Base-by-base conservation (phyloP, 1,140 invertebrate species). In the Leptinotarsa texana region DNA sequence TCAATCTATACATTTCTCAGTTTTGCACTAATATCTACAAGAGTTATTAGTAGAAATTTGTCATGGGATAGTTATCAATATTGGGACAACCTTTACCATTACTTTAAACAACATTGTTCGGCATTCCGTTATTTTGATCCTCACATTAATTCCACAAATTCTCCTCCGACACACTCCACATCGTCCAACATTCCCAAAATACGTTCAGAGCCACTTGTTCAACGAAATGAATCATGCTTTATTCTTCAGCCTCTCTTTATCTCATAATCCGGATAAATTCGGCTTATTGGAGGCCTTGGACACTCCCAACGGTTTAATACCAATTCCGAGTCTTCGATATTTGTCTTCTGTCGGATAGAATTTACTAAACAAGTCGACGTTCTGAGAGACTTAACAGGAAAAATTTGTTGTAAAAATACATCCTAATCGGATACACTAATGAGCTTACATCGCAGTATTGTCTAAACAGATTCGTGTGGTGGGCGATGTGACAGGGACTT, bases 391-490 rank as follows among this genome's bases (percentile, higher is more conserved):
- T 76, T 76, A 76, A 27, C 33, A 51, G 47, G 69, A 47, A 48
- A 68, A 68, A 69, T 18, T 48, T 72, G 21, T 21, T 63, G 69
- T 72, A 73, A 76, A 66, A 48, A 61, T 63, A 48, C 47, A 15
- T 67, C 65, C 67, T 77, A 79, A 79, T 77, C 78, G 73, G 78
- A 79, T 79, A 77, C 75, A 66, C 75, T 79, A 79, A 79, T 79
- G 78, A 79, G 75, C 76, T 79, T 79, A 79, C 78, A 79, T 75
- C 76, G 75, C 74, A 77, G 74, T 72, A 77, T 77, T 79, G 78
- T 79, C 75, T 73, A 77, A 79, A 79, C 76, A 79, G 48, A 48
- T 15, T 69, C 68, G 48, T 49, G 68, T 22, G 68, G 42, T 22
- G 18, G 42, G n/a, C 33, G 68, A 69, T 69, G 27, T 69, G 68